These are phyloP conservation scores for Anolis apletophallus DNA, from an alignment of 2,797 vertebrate genomes.

Conservation along the genomic window DNA sequence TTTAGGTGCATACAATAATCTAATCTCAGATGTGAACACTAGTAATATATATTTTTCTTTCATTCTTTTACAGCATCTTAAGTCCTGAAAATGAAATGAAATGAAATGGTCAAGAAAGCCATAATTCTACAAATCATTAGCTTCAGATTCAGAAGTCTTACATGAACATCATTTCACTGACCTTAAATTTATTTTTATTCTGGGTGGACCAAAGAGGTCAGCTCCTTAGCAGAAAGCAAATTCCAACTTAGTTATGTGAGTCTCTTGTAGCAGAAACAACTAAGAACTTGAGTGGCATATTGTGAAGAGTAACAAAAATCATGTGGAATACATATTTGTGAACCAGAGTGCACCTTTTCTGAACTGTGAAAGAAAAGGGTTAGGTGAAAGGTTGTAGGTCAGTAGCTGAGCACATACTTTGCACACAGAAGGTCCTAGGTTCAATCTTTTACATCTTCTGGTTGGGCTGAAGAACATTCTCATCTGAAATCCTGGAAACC, in stretches of 20 bases:
- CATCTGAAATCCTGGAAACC: not conserved
- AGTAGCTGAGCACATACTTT: not conserved
- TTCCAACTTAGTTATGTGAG: not conserved
- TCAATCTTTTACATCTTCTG: not conserved
- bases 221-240: not conserved
- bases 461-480: not conserved
- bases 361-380: not conserved
- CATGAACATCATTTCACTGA: not conserved
- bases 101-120: constrained; percentile 19
- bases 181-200: not conserved
- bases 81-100: constrained; percentile 46
- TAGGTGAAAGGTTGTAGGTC: not conserved
- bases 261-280: not conserved
- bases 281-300: not conserved
- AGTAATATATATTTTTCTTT: constrained; percentile 62
- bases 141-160: not conserved
- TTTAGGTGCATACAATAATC: constrained; percentile 51
- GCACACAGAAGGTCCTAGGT: not conserved
- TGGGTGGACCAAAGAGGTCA: fast-evolving
- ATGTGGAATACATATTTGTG: not conserved
- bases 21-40: constrained; percentile 40
- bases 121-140: constrained; percentile 6
- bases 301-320: not conserved
- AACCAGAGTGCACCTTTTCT: not conserved
- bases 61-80: constrained; percentile 49